A percentile compares a stretch with the other conserved stretches of the same genome.
phyloP scores from a whole-genome alignment of 1,140 invertebrate genomes.

The Solenopsis invicta region DNA sequence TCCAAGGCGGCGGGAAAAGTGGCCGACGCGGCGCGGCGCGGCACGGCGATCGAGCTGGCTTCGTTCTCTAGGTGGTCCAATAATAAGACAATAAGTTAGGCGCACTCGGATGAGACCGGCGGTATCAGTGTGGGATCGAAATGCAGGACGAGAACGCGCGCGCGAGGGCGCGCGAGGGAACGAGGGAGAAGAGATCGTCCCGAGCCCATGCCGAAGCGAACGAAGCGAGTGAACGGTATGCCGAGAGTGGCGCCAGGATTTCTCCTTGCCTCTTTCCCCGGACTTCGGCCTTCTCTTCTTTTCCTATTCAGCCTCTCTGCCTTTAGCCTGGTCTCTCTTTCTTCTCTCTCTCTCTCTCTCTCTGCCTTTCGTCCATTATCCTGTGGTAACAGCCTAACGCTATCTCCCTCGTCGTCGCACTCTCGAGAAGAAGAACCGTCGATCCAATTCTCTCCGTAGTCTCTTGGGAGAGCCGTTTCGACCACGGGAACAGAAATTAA shows the following conservation, averaged over 20 bases:
- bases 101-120: conserved; percentile 65
- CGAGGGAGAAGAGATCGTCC: conserved; percentile 37
- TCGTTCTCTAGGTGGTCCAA: conserved; percentile 84
- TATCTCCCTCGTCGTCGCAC: conserved; percentile 66
- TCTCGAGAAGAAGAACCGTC: conserved; percentile 68
- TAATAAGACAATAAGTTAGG: conserved; percentile 82
- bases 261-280: conserved; percentile 77
- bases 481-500: conserved; percentile 83
- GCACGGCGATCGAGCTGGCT: conserved; percentile 45
- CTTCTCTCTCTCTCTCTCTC: conserved; percentile 36
- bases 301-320: conserved; percentile 53
- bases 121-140: conserved; percentile 79
- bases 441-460: conserved; percentile 81
- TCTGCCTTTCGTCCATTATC: conserved; percentile 64
- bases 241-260: conserved; percentile 84
- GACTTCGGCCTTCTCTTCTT: conserved; percentile 66
- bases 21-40: conserved; percentile 33
- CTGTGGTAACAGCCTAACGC: conserved; percentile 58
- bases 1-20: conserved; percentile 52
- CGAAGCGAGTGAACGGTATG: conserved; percentile 74
- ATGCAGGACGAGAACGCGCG: conserved; percentile 65
- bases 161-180: no score
- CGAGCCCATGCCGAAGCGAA: conserved; percentile 66
- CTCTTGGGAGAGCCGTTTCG: conserved; percentile 78
- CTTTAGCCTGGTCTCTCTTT: conserved; percentile 19